Percentiles rank a stretch among this genome's conserved stretches.
Conservation (phyloP, 2,113 vertebrate genomes). For the Acinonyx jubatus region DNA sequence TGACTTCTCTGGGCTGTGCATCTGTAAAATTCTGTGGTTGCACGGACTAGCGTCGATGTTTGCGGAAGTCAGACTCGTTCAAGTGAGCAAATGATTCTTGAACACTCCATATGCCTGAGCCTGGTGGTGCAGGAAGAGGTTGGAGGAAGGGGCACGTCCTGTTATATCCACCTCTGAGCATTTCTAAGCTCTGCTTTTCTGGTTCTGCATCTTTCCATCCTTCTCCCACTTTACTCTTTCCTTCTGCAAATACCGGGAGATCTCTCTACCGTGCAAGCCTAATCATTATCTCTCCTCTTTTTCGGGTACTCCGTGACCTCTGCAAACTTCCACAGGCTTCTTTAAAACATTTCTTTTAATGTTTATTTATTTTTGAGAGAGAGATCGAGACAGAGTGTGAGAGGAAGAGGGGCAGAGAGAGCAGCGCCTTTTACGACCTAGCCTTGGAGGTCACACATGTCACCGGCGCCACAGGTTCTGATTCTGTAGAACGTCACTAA, state of each 20-base stretch:
- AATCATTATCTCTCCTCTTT: accelerated
- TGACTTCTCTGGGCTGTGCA: background rate
- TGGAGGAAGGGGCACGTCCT: background rate
- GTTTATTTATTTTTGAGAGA: no score
- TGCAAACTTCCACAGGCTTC: background rate
- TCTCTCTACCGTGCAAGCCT: background rate
- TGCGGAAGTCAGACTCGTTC: background rate
- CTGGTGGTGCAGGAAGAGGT: accelerated
- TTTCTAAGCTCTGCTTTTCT: background rate
- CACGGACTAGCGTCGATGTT: accelerated
- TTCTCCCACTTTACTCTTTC: background rate
- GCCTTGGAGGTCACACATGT: background rate
- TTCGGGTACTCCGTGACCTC: background rate
- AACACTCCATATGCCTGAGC: accelerated
- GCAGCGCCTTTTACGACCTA: background rate
- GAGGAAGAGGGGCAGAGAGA: no score
- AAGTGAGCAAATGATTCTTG: accelerated
- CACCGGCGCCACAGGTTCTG: background rate
- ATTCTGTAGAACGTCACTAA: background rate
- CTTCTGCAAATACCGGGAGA: background rate
- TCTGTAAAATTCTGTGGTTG: accelerated
- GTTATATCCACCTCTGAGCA: accelerated
- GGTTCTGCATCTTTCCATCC: no score
- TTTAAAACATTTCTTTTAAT: no score
- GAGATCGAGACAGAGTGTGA: no score